Percentiles rank a stretch among this genome's conserved stretches.
phyloP scores from a whole-genome alignment of 2,888 invertebrate species.

The Clostera curtula region DNA sequence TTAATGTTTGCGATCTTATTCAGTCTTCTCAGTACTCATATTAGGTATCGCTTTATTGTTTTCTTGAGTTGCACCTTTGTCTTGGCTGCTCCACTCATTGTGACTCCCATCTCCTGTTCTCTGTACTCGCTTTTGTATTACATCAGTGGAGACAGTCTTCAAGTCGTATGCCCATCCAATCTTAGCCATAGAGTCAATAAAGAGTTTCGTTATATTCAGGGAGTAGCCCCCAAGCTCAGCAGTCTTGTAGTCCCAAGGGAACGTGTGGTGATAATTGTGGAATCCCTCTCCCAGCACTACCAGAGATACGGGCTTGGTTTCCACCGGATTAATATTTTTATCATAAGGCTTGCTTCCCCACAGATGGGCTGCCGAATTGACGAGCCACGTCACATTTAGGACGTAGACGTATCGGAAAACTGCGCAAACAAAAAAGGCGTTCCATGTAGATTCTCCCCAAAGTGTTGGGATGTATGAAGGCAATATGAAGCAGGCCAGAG shows the following conservation, averaged over 20 bases:
- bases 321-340: constrained; percentile 81
- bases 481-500: constrained; percentile 82
- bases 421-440: constrained; percentile 79
- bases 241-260: constrained; percentile 91
- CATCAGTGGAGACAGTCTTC: constrained; percentile 82
- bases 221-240: constrained; percentile 83
- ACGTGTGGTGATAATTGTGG: constrained; percentile 91
- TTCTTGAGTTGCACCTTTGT: constrained; percentile 57
- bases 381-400: constrained; percentile 91
- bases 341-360: constrained; percentile 85
- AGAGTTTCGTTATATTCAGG: constrained; percentile 81
- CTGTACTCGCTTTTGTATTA: constrained; percentile 80
- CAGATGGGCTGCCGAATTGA: constrained; percentile 91
- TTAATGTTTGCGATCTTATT: constrained; percentile 23
- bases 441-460: constrained; percentile 83
- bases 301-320: constrained; percentile 79
- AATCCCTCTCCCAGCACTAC: constrained; percentile 85
- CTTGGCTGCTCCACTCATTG: constrained; percentile 84
- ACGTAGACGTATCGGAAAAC: constrained; percentile 85
- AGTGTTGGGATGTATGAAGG: constrained; percentile 83
- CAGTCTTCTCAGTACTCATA: constrained; percentile 35
- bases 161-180: constrained; percentile 92
- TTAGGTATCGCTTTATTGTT: constrained; percentile 30
- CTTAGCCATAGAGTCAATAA: constrained; percentile 86
- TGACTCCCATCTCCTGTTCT: constrained; percentile 85